phyloP scores from a whole-genome alignment of 2,113 vertebrate species.

The Gulo gulo region DNA sequence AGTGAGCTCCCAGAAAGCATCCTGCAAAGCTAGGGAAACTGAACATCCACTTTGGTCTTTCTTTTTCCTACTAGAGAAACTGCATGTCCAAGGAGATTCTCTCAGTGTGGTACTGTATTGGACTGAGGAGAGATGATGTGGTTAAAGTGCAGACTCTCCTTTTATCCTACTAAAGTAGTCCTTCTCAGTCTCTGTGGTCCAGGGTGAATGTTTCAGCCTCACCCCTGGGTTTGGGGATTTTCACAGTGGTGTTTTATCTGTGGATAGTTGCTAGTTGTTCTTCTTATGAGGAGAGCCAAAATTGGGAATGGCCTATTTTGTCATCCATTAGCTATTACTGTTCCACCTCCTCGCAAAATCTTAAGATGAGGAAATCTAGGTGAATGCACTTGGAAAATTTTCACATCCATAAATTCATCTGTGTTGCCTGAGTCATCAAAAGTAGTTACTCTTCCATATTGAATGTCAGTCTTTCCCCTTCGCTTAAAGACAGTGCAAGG shows the following conservation, averaged over 20 bases:
- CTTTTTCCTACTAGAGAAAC: background rate
- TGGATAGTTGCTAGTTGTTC: background rate
- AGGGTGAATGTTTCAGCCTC: background rate
- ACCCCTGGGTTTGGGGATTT: background rate
- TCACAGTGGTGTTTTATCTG: background rate
- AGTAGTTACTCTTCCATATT: background rate
- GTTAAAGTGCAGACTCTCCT: background rate
- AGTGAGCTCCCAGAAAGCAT: background rate
- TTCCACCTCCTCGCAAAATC: background rate
- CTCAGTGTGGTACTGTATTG: background rate
- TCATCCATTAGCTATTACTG: background rate
- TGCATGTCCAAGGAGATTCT: background rate
- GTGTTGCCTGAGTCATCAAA: background rate
- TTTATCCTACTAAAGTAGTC: background rate
- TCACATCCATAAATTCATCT: background rate
- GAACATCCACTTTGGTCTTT: background rate
- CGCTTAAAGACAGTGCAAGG: background rate
- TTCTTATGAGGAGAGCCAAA: background rate
- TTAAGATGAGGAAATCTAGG: background rate
- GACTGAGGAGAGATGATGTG: background rate
- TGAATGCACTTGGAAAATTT: background rate
- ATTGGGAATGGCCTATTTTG: background rate
- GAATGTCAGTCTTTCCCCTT: background rate
- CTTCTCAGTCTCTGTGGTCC: background rate
- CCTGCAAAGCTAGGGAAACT: background rate